Base-by-base conservation (phyloP, 2,888 invertebrate species). In the Hypsopygia costalis region DNA sequence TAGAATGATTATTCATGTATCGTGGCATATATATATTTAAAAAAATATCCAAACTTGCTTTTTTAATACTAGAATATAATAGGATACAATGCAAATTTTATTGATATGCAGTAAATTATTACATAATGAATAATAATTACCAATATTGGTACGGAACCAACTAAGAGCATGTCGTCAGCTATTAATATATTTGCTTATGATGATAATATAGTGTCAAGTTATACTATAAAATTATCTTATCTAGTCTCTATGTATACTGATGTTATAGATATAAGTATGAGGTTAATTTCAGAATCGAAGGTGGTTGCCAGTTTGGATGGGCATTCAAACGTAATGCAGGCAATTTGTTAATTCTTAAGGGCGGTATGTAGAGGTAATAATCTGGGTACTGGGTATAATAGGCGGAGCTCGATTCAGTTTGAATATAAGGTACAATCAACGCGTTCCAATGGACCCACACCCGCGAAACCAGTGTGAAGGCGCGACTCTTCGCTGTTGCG, bases 141-240 rank as follows among this genome's bases (percentile, higher is more conserved):
- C n/a, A n/a, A n/a, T n/a, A n/a, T n/a, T n/a, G n/a, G 20, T 10
- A 30, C 28, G 36, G 30, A 36, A 29, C 36, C 30, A 20, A 11
- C 30, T 20, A 8, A 20, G 21, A 36, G 11, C 30, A n/a, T n/a
- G n/a, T n/a, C n/a, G n/a, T n/a, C n/a, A n/a, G n/a, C n/a, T n/a
- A n/a, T n/a, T n/a, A 30, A 29, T 20, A 16, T 36, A 28, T 35
- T 25, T 36, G 28, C 28, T 28, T 36, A 16, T 25, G 25, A 16
- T 28, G 36, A 36, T 16, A n/a, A n/a, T 21, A 28, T 7, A 16
- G 36, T 12, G 36, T 36, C 36, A 36, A 10, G 27, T 36, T 29
- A 29, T 36, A 30, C 36, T 36, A 36, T 36, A 28, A 11, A 29
- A 29, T 36, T 36, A 36, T 36, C 36, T 36, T 36, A 36, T 36